Base-by-base conservation (phyloP, 2,888 invertebrate species). In the Euplagia quadripunctaria region DNA sequence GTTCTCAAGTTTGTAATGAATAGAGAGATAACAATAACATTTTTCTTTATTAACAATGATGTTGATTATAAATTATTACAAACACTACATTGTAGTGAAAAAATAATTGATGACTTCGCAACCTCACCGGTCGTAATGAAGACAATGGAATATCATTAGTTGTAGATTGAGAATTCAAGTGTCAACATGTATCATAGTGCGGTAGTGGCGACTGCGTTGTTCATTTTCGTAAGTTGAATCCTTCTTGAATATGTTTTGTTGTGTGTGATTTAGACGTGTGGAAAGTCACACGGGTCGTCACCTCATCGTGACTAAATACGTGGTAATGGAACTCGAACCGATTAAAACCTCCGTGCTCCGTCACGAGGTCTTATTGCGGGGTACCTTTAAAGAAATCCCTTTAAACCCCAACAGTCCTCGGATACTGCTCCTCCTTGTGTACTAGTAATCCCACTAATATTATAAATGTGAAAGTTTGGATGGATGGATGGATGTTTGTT, bases 91-190 rank as follows among this genome's bases (percentile, higher is more conserved):
- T 78, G 74, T 74, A 68, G 12, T 55, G 31, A 31, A 58, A 58
- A 8, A 16, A 67, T 61, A 71, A 71, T 66, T 17, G 5, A 31
- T 71, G 71, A 61, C 8, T 46, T 46, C 41, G 9, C 61, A 46
- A 58, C 6, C 58, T 66, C 12, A 71, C 16, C 17, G 41, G 41
- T 66, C 61, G 58, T 20, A 51, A n/a, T n/a, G 20, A 14, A 90
- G 31, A 64, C 74, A 70, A 87, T 87, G 89, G 87, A 86, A 12
- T n/a, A 2, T n/a, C 63, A 51, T 81, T 85, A 90, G 85, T 90
- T 42, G 76, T 51, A 41, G 52, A 14, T 68, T 43, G 71, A 55
- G 69, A 71, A 76, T 80, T 77, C 58, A 8, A 31, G 70, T 49
- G 67, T 73, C 72, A 79, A 79, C 81, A 92, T 92, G 92, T 85